These are phyloP conservation scores for Hesperia comma DNA, from an alignment of 2,888 invertebrate species.

Conservation along the genomic window DNA sequence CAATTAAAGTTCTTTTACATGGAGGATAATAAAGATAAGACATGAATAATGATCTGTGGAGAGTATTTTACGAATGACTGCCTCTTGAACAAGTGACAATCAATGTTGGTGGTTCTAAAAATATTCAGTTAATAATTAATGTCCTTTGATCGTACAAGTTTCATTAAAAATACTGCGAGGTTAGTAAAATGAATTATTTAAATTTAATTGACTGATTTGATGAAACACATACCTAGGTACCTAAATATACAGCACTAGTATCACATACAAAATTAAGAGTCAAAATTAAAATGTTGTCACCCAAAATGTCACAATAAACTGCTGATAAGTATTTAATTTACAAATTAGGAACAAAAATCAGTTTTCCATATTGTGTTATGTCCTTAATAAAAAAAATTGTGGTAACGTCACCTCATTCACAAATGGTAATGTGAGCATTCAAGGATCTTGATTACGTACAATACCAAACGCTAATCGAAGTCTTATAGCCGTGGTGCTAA, in stretches of 20 bases:
- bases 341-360: no score
- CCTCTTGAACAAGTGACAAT: conserved; percentile 71
- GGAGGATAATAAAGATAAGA: conserved; percentile 77
- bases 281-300: no score
- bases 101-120: conserved; percentile 50
- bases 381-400: not conserved
- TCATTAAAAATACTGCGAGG: no score
- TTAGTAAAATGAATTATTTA: no score
- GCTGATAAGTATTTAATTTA: no score
- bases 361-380: no score
- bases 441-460: conserved; percentile 29
- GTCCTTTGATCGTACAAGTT: no score
- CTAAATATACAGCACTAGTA: no score
- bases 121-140: conserved; percentile 25
- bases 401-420: conserved; percentile 1
- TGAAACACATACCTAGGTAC: no score
- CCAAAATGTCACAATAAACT: no score
- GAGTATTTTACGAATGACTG: conserved; percentile 76
- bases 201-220: no score
- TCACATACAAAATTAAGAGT: no score
- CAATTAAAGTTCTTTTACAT: conserved; percentile 79
- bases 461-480: conserved; percentile 36
- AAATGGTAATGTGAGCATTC: conserved; percentile 19
- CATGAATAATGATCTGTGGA: conserved; percentile 77
- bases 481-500: conserved; percentile 32